These are phyloP conservation scores for Pholis gunnellus DNA, from an alignment of 2,113 vertebrate genomes.

Conservation along the genomic window DNA sequence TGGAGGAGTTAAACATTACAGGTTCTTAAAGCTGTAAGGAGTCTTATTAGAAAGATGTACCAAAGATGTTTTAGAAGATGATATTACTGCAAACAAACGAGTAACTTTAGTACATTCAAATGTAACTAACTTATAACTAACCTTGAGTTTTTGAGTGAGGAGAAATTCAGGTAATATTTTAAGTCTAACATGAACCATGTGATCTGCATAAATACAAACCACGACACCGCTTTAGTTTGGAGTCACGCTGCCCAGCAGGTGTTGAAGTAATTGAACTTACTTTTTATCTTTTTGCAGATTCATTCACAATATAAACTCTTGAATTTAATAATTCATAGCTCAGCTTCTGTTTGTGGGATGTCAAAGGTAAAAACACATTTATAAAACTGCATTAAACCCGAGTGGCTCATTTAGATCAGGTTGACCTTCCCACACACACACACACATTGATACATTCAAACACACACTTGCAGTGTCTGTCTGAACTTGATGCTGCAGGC, in stretches of 20 bases:
- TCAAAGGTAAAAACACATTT: not conserved
- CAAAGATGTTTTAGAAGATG: no score
- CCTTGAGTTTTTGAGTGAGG: not conserved
- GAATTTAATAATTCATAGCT: not conserved
- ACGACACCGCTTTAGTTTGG: not conserved
- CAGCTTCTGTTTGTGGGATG: not conserved
- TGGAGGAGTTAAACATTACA: not conserved
- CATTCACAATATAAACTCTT: not conserved
- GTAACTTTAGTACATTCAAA: no score
- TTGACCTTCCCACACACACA: conserved; percentile 2
- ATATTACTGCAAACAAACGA: not conserved
- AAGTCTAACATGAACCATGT: not conserved
- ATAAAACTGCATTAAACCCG: not conserved
- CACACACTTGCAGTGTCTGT: not conserved
- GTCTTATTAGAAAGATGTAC: not conserved
- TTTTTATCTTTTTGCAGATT: not conserved
- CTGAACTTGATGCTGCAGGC: conserved; percentile 18
- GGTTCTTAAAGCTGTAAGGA: no score
- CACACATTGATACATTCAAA: conserved; percentile 4
- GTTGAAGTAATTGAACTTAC: not conserved
- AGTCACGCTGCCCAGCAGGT: not conserved
- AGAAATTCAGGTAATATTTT: not conserved
- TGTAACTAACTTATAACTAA: not conserved
- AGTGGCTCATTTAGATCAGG: conserved; percentile 7
- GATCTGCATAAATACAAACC: not conserved